Conservation (phyloP, 2,888 invertebrate species). For the Agapostemon virescens region DNA sequence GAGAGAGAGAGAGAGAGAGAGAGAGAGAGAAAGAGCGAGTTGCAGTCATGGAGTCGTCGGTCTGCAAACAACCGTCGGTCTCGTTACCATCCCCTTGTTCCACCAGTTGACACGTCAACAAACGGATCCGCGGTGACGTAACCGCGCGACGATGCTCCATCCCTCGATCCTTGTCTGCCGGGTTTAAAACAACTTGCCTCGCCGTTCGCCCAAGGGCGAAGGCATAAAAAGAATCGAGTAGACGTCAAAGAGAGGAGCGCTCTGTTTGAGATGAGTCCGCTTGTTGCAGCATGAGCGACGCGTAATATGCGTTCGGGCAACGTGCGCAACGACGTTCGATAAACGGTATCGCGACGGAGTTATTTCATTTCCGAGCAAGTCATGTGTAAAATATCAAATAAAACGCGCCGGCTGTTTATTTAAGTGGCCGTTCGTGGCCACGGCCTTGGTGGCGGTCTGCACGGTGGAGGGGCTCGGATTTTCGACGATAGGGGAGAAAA, state of each 20-base stretch:
- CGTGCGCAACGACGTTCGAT: conserved; percentile 56
- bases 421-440: conserved; percentile 70
- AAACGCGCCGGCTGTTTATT: conserved; percentile 75
- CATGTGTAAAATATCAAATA: conserved; percentile 78
- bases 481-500: conserved; percentile 70
- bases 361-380: conserved; percentile 74
- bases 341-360: conserved; percentile 69
- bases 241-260: conserved; percentile 59
- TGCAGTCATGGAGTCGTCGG: conserved; percentile 13
- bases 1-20: neutral
- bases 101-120: conserved; percentile 46
- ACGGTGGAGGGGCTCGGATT: conserved; percentile 50
- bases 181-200: conserved; percentile 37
- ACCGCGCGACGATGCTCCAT: conserved; percentile 42
- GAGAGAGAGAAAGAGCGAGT: neutral
- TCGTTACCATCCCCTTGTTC: conserved; percentile 37
- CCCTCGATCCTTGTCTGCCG: conserved; percentile 20
- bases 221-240: conserved; percentile 45
- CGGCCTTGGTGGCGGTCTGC: conserved; percentile 36
- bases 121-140: conserved; percentile 48
- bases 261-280: conserved; percentile 51
- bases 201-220: conserved; percentile 30
- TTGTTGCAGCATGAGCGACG: conserved; percentile 1
- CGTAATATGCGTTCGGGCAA: conserved; percentile 18
- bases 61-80: conserved; percentile 52